A percentile compares a stretch with the other conserved stretches of the same genome.
These are phyloP conservation scores for Zosterops borbonicus DNA, from an alignment of 2,113 vertebrate genomes.

Conservation along the genomic window DNA sequence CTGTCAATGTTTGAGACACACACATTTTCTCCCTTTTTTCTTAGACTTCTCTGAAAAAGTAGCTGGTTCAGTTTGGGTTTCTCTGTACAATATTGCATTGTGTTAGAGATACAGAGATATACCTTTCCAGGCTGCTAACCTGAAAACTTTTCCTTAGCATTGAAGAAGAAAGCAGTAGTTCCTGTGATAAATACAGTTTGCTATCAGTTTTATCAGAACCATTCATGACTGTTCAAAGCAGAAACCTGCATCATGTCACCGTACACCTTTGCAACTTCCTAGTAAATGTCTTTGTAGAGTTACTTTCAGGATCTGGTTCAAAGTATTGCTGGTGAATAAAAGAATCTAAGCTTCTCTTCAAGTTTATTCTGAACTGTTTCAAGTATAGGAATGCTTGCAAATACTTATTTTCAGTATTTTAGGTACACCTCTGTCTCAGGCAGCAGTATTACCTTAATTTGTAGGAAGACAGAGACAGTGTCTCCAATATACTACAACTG, in stretches of 20 bases:
- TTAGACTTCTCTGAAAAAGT: neutral
- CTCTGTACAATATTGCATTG: neutral
- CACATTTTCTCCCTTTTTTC: neutral
- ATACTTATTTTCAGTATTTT: neutral
- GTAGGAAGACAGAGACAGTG: too few relatives aligned
- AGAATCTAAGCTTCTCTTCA: neutral
- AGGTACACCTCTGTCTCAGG: neutral
- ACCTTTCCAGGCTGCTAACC: neutral
- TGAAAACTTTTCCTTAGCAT: neutral
- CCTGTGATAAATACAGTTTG: neutral
- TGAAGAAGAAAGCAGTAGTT: neutral
- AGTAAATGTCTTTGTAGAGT: neutral
- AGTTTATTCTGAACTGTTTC: neutral
- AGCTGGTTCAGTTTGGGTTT: neutral
- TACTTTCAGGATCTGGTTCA: neutral
- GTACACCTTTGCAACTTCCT: neutral
- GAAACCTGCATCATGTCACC: neutral
- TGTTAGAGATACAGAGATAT: neutral
- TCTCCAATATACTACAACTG: too few relatives aligned
- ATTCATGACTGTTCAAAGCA: neutral
- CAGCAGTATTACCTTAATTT: neutral
- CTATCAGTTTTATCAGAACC: neutral
- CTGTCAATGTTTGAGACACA: neutral
- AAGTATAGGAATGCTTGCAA: neutral
- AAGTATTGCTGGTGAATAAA: neutral